Percentiles rank a stretch among this genome's conserved stretches.
These are phyloP conservation scores for Lasiurus cinereus DNA, from an alignment of 2,113 vertebrate species.

Conservation along the genomic window DNA sequence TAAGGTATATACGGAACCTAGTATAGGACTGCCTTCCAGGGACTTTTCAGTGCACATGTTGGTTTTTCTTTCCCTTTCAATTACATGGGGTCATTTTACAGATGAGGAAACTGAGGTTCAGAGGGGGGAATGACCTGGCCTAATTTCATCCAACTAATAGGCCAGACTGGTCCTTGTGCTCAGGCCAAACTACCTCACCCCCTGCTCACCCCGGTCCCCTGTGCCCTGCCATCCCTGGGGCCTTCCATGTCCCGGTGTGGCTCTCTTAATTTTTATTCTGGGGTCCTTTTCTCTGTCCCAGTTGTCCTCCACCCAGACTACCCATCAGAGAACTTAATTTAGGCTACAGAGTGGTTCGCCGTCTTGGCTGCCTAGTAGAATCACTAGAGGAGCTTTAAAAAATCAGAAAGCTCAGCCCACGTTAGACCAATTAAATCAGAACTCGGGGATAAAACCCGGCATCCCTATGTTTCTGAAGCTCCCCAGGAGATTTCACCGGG, in stretches of 20 bases:
- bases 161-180: background rate
- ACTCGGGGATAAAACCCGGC: background rate
- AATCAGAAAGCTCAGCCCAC: background rate
- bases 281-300: background rate
- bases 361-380: background rate
- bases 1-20: fast-evolving
- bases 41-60: no score
- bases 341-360: background rate
- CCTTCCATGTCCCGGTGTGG: no score
- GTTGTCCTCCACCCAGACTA: background rate
- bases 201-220: background rate
- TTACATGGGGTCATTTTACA: background rate
- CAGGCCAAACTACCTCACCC: background rate
- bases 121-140: background rate
- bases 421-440: background rate
- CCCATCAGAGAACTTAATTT: no score
- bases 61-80: background rate
- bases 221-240: background rate
- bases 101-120: background rate
- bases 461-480: background rate
- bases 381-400: background rate
- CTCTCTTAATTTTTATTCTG: background rate
- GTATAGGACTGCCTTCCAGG: background rate
- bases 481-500: background rate
- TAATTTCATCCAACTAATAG: background rate